Conservation (phyloP, 2,113 vertebrate species). For the Menura novaehollandiae region DNA sequence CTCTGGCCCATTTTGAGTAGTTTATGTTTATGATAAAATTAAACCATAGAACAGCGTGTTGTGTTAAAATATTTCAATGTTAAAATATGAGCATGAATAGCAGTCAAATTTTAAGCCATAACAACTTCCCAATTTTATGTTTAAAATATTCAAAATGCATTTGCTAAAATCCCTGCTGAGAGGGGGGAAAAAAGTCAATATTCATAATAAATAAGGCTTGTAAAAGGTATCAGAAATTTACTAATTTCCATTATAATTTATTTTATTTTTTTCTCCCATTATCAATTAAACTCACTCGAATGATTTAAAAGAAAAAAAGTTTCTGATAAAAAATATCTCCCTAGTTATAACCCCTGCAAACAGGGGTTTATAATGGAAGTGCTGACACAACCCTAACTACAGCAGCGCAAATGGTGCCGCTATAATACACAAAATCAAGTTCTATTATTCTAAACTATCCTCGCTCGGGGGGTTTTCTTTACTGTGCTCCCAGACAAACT, state of each 20-base stretch:
- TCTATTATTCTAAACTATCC: conserved; percentile 99
- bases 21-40: background rate
- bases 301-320: conserved; percentile 58
- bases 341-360: conserved; percentile 81
- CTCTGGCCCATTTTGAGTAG: background rate
- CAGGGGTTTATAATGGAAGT: conserved; percentile 78
- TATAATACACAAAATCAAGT: conserved; percentile 97
- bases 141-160: conserved; percentile 20
- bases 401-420: conserved; percentile 82
- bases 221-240: conserved; percentile 41
- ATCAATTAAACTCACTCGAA: conserved; percentile 74
- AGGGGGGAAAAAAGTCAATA: background rate
- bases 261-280: conserved; percentile 68
- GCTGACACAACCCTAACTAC: conserved; percentile 82
- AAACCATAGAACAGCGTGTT: background rate
- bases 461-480: conserved; percentile 96
- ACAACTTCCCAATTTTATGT: background rate
- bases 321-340: conserved; percentile 73
- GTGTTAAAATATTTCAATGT: conserved; percentile 3
- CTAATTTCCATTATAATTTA: conserved; percentile 54
- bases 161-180: background rate
- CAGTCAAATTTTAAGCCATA: conserved; percentile 20
- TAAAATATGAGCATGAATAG: background rate
- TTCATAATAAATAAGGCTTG: background rate
- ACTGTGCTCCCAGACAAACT: conserved; percentile 95